Base-by-base conservation (phyloP, 2,113 vertebrate species). In the Trogon melanurus region DNA sequence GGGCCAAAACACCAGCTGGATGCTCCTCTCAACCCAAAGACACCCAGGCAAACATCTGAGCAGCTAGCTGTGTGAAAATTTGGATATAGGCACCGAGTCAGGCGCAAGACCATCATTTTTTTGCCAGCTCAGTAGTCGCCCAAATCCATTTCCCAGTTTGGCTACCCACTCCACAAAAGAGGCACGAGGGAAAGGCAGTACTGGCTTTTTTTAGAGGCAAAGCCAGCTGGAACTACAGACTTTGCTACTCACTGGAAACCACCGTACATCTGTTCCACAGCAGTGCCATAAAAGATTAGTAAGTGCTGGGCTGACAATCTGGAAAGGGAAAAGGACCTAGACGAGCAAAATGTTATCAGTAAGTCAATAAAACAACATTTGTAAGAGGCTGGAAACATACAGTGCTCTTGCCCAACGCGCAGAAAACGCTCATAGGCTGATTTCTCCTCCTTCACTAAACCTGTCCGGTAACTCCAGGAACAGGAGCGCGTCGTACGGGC, bases 311-410 rank as follows among this genome's bases (percentile, higher is more conserved):
- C 89, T 94, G 78, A 82, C 83, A 94, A 48, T 78, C 18, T 89
- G 79, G 93, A 94, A 93, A 96, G 85, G 70, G 87, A 97, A 96
- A 92, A 91, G 89, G 67, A 84, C 72, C 57, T 57, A 75, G 11
- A 45, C 86, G 61, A 85, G 88, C 87, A 90, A 93, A 90, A 57
- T 25, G 88, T 86, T 96, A 96, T 96, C 96, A 23, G 30, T 51
- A 64, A 91, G 95, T 91, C 95, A 91, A 95, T 91, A 96, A 85
- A 92, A 81, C 84, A 82, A 78, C 94, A 87, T 79, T 80, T 80
- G 79, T 88, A 91, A 58, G 36, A 75, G 72, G 26, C 64, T 87
- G 72, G 47, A 86, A 88, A 88, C 54, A 71, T 11, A 48, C 34
- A 73, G 71, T 22, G 20, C 80, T 94, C 90, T 95, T 92, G 88